These are phyloP conservation scores for Xylota segnis DNA, from an alignment of 2,888 invertebrate species.

Conservation along the genomic window DNA sequence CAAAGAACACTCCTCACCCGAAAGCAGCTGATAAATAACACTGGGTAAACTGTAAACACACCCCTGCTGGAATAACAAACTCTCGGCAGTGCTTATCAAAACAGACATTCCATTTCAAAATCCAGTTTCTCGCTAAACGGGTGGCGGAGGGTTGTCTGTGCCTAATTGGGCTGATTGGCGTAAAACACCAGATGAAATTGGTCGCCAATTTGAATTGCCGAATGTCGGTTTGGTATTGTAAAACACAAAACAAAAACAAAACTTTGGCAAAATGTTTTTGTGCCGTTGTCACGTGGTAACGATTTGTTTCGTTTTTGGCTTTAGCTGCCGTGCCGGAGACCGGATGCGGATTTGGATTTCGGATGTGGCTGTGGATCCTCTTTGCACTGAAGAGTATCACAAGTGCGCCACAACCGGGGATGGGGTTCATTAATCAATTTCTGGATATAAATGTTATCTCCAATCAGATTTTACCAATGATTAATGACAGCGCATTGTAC, in stretches of 20 bases:
- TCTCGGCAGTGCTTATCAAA: slow-evolving; percentile 62
- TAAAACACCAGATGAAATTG: slow-evolving; percentile 75
- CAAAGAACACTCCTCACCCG: slow-evolving; percentile 43
- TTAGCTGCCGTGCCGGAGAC: slow-evolving; percentile 27
- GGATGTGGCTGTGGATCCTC: slow-evolving; percentile 40
- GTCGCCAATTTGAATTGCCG: slow-evolving; percentile 72
- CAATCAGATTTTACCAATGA: slow-evolving; percentile 80
- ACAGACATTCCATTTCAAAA: slow-evolving; percentile 69
- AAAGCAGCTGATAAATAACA: slow-evolving; percentile 63
- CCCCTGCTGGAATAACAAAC: slow-evolving; percentile 26
- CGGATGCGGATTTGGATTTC: slow-evolving; percentile 54
- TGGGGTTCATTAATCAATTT: slow-evolving; percentile 73
- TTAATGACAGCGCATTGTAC: slow-evolving; percentile 72
- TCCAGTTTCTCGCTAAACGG: slow-evolving; percentile 29
- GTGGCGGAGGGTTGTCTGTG: slow-evolving; percentile 52
- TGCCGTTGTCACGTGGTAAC: slow-evolving; percentile 62
- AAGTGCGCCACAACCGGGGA: slow-evolving; percentile 18
- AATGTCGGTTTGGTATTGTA: slow-evolving; percentile 37
- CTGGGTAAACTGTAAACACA: slow-evolving; percentile 36
- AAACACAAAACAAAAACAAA: no score
- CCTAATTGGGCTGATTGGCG: slow-evolving; percentile 76
- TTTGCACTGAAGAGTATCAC: slow-evolving; percentile 38
- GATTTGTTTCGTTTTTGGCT: slow-evolving; percentile 74
- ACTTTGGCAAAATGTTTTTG: slow-evolving; percentile 65
- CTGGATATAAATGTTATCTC: slow-evolving; percentile 83